Base-by-base conservation (phyloP, 2,888 invertebrate species). In the Heliconius charithonia region DNA sequence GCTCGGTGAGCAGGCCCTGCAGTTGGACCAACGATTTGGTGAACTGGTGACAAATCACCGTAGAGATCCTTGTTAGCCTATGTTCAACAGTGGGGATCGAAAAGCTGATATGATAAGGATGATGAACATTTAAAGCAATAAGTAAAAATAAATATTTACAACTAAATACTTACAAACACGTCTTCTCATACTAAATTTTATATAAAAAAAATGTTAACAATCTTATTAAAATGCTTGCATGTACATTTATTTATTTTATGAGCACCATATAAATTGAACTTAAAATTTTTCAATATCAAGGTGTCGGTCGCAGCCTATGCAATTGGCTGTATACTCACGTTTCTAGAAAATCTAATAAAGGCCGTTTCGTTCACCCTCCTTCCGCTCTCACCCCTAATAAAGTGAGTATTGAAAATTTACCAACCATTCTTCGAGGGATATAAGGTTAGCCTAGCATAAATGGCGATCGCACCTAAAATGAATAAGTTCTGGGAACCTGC, bases 381-480 rank as follows among this genome's bases (percentile, higher is more conserved):
- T 89, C 91, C 92, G 89, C 88, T 89, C 86, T 87, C 90, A 85
- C 91, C 92, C 92, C 89, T 95, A 93, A 95, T 95, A 95, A 95
- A 95, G 95, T 92, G 93, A 91, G 93, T 94, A 95, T 95, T 95
- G 95, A 95, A 95, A 95, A 95, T 95, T 95, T 95, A 94, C 93
- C 93, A 93, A 92, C 93, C 93, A 94, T 95, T 95, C 94, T 94
- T 91, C 89, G 88, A 88, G 89, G 91, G 91, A 92, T 94, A 95
- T 93, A 92, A 94, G 92, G 94, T 94, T 95, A 94, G 90, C 86
- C 87, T 85, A 84, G 88, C 87, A 88, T 88, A 89, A 90, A 90
- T 89, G 90, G 88, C 88, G 89, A 88, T 88, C 85, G 87, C 85
- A 87, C 88, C 85, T 86, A 87, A 88, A 88, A 85, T 82, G 78